Conservation (phyloP, 1,140 invertebrate genomes). For the Hydropsyche tenuis region DNA sequence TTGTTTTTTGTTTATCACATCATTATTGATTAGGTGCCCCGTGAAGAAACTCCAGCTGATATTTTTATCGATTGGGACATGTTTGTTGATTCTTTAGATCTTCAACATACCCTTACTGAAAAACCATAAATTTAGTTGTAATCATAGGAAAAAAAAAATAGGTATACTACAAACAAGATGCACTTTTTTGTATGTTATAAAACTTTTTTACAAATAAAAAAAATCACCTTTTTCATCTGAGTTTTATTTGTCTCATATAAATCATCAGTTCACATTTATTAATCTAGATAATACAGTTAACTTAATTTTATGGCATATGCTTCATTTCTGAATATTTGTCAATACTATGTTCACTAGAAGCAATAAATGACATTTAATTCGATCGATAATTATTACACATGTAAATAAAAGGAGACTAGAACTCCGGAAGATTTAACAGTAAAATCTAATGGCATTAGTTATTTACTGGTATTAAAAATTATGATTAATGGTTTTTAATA, state of each 20-base stretch:
- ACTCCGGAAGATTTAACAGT: conserved; percentile 21
- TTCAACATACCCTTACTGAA: conserved; percentile 36
- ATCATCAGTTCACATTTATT: conserved; percentile 46
- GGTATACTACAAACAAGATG: no score
- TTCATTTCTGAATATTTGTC: conserved; percentile 16
- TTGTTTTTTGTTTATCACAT: not conserved
- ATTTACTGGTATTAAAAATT: not conserved
- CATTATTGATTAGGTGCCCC: no score
- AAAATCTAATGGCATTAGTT: conserved; percentile 21
- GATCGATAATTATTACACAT: not conserved
- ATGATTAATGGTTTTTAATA: not conserved
- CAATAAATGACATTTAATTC: not conserved
- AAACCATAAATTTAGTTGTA: conserved; percentile 30
- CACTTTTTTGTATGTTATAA: no score
- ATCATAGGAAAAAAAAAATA: no score
- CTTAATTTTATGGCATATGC: conserved; percentile 49
- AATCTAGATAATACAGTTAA: conserved; percentile 43
- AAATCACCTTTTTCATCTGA: not conserved
- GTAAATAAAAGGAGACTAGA: conserved; percentile 30
- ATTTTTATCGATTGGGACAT: conserved; percentile 41
- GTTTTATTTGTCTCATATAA: conserved; percentile 35
- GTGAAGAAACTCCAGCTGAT: conserved; percentile 3
- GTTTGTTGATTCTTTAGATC: conserved; percentile 40
- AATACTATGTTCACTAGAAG: not conserved
- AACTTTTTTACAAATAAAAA: not conserved